A percentile compares a stretch with the other conserved stretches of the same genome.
These are phyloP conservation scores for Pollicipes pollicipes DNA, from an alignment of 1,140 invertebrate genomes.

Conservation along the genomic window DNA sequence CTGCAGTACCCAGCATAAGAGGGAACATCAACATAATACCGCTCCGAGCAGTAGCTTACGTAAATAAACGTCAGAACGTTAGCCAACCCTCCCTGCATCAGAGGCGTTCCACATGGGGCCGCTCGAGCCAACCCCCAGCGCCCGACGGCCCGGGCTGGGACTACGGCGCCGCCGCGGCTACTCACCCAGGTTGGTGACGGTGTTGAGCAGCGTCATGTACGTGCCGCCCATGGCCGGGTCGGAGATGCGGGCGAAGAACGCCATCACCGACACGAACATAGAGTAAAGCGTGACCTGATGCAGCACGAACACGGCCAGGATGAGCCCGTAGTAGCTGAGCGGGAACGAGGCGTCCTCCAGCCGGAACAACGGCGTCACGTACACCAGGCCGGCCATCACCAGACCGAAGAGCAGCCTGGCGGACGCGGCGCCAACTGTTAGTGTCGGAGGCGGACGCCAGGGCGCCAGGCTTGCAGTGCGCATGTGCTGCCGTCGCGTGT, in stretches of 20 bases:
- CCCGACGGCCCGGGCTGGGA: no score
- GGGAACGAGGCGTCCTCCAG: constrained; percentile 45
- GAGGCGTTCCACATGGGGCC: no score
- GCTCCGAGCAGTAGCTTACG: no score
- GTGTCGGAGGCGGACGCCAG: no score
- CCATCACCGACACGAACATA: constrained; percentile 68
- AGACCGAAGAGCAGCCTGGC: constrained; percentile 62
- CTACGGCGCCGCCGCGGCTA: no score
- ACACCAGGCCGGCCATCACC: constrained; percentile 63
- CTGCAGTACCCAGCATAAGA: no score
- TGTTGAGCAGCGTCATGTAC: constrained; percentile 98
- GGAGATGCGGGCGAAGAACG: constrained; percentile 55
- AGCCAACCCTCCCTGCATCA: no score
- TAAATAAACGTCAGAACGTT: no score
- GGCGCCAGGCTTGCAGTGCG: no score
- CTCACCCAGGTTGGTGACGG: constrained; percentile 87
- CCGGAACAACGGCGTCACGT: constrained; percentile 54
- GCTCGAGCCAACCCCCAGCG: no score
- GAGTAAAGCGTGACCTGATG: constrained; percentile 66
- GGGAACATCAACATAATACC: no score
- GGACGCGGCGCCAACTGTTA: not conserved
- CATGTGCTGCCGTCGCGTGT: no score
- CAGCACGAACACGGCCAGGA: constrained; percentile 60
- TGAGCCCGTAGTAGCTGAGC: constrained; percentile 55
- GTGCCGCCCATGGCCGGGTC: constrained; percentile 91